Base-by-base conservation (phyloP, 2,113 vertebrate genomes). In the human region DNA sequence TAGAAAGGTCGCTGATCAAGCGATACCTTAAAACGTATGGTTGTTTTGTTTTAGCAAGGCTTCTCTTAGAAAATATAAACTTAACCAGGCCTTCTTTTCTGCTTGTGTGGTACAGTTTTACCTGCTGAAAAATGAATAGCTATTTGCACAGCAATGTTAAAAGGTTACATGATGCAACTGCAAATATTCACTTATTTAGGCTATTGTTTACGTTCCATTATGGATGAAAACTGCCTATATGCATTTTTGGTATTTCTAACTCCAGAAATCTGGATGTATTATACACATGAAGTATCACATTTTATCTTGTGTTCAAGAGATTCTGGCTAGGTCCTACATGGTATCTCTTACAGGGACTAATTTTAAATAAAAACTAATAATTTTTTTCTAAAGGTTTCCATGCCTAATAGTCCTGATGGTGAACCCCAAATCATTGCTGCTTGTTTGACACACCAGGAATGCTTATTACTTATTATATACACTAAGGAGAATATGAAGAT, bases 321-420 rank as follows among this genome's bases (percentile, higher is more conserved):
- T 50, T 93, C 57, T 73, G 64, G 5, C 22, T 92, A 75, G 13
- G 43, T 59, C 5, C 35, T 25, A 83, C 68, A 25, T 52, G 48
- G 5, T 83, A 23, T 72, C 45, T 89, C 79, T 92, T 61, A 75
- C 1, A 82, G 48, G 45, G 22, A 93, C 20, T 75, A 30, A 72
- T 85, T 86, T 93, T 20, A 79, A 94, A 80, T 85, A 38, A 84
- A 93, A 93, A 43, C 35, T 10, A 81, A 68, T 79, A 35, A 75
- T 35, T n/a, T 2, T 72, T 75, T 75, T 35, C 30, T 23, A 48
- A 76, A 48, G 16, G 3, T 78, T 78, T 50, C 48, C n/a, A 86
- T 35, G 64, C 30, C 23, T 59, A 82, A 40, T 7, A 35, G 50
- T 81, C 35, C 80, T 59, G 17, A 45, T 45, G 43, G 81, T 57